These are phyloP conservation scores for Sesia bembeciformis DNA, from an alignment of 2,888 invertebrate species.

Conservation along the genomic window DNA sequence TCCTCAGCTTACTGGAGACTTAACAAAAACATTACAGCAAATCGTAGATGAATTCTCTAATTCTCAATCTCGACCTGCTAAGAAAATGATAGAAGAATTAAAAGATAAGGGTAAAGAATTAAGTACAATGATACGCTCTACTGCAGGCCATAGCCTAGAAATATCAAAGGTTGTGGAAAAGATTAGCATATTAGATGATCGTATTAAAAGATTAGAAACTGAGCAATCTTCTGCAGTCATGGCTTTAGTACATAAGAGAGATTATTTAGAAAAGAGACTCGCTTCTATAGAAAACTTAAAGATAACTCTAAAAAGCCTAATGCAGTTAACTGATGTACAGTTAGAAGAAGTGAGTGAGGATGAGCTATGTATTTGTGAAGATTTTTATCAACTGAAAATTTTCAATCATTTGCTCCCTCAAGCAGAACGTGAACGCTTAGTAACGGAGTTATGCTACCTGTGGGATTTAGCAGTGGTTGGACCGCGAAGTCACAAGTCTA, in stretches of 20 bases:
- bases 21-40: conserved; percentile 48
- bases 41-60: conserved; percentile 41
- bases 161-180: conserved; percentile 48
- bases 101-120: conserved; percentile 38
- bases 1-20: conserved; percentile 32
- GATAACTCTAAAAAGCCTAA: conserved; percentile 34
- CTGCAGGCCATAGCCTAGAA: conserved; percentile 42
- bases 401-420: conserved; percentile 51
- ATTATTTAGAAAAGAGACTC: conserved; percentile 42
- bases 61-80: conserved; percentile 22
- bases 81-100: conserved; percentile 34
- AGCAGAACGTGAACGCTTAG: conserved; percentile 44
- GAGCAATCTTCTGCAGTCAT: conserved; percentile 39
- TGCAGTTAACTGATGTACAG: conserved; percentile 18
- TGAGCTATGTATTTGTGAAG: conserved; percentile 43
- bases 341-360: conserved; percentile 19
- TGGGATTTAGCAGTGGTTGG: conserved; percentile 57
- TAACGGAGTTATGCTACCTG: conserved; percentile 51
- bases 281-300: conserved; percentile 43
- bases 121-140: conserved; percentile 39
- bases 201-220: conserved; percentile 36
- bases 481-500: conserved; percentile 42
- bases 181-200: conserved; percentile 40
- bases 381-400: conserved; percentile 52
- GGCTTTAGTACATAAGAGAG: conserved; percentile 45